Base-by-base conservation (phyloP, 2,888 invertebrate genomes). In the Andrena dorsata region DNA sequence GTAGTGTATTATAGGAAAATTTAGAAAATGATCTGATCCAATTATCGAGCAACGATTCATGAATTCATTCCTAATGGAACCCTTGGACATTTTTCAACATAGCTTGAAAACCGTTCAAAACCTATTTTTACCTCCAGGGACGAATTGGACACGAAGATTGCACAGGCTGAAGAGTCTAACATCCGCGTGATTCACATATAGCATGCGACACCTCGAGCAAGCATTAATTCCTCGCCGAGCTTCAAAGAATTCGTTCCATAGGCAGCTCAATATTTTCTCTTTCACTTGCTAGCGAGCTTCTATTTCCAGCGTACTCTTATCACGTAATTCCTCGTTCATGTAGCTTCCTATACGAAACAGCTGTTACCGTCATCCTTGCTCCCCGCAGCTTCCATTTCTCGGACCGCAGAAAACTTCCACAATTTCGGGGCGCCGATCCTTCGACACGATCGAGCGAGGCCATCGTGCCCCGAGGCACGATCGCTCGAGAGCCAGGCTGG, bases 401-500 rank as follows among this genome's bases (percentile, higher is more conserved):
- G 32, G 4, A n/a, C 53, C 26, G n/a, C 23, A 53, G 63, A 53
- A 63, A 32, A 4, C 32, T 53, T 53, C 32, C 51, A 32, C 51
- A 13, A 23, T 20, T 35, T 30, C 41, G 41, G 16, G 16, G 41
- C 4, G 16, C 41, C 41, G 41, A 41, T 41, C 41, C 16, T 41
- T 41, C 13, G 41, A 10, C 61, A 30, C 69, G 69, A 74, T 65
- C 65, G 71, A 71, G 71, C 61, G 23, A 49, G 30, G 23, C 56
- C 20, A 23, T 23, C 56, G 26, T 53, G 53, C 23, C 6, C 53
- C 53, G 23, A 1, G 26, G 53, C 53, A 23, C 53, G 53, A 53
- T 56, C 56, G 56, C 56, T 26, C 73, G 66, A 82, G 76, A 77
- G 60, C 83, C 41, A 16, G 60, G 76, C 60, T 86, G 85, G 56